These are phyloP conservation scores for Athene cunicularia DNA, from an alignment of 2,113 vertebrate genomes.

Conservation along the genomic window DNA sequence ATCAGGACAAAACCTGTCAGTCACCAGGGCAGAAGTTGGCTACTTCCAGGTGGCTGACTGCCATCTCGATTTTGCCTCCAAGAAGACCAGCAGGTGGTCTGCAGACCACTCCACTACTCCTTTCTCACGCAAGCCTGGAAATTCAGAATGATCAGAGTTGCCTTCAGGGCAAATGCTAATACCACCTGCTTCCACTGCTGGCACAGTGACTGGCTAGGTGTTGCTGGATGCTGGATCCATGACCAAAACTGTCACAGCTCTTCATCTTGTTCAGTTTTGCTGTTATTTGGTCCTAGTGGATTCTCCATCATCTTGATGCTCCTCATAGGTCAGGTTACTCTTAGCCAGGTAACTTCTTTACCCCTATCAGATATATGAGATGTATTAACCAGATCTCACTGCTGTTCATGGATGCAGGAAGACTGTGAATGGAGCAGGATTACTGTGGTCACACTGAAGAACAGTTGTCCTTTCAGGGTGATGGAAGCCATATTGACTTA, in stretches of 20 bases:
- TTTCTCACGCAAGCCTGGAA: background rate
- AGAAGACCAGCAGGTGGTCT: background rate
- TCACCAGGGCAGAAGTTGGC: slow-evolving; percentile 40
- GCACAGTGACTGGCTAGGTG: background rate
- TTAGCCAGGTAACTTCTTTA: background rate
- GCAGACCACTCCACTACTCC: background rate
- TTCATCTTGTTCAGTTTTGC: background rate
- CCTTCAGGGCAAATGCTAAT: background rate
- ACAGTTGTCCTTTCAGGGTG: background rate
- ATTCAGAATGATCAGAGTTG: background rate
- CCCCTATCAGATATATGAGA: background rate
- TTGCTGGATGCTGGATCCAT: background rate
- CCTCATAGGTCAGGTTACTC: background rate
- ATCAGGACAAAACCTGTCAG: slow-evolving; percentile 45
- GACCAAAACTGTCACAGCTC: background rate
- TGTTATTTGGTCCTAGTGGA: background rate
- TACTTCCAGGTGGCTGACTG: background rate
- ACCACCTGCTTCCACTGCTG: background rate
- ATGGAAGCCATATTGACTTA: background rate
- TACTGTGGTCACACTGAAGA: background rate
- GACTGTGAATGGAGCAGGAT: background rate
- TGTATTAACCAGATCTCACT: background rate
- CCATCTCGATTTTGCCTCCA: background rate
- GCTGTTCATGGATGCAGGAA: background rate
- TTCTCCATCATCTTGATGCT: rapidly evolving